These are phyloP conservation scores for Glyphotaelius pellucidus DNA, from an alignment of 2,888 invertebrate genomes.

Conservation along the genomic window DNA sequence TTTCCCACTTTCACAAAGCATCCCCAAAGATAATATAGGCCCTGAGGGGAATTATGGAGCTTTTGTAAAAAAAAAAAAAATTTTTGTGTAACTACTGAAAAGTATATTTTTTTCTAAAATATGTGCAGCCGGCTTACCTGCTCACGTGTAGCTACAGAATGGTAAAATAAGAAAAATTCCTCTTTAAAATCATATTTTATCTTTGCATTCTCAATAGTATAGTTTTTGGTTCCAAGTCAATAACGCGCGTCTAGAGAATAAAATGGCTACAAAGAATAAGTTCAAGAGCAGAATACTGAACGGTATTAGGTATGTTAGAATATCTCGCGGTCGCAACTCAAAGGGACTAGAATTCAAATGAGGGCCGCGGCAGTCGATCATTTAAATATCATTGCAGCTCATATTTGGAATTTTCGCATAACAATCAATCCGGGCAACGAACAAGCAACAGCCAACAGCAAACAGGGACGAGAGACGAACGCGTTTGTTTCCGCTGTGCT, in stretches of 20 bases:
- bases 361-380: constrained; percentile 63
- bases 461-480: not conserved
- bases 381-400: constrained; percentile 67
- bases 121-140: too few species aligned
- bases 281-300: constrained; percentile 2
- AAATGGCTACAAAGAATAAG: not conserved
- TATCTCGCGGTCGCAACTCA: constrained; percentile 53
- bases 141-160: not conserved
- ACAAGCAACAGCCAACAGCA: not conserved
- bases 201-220: not conserved
- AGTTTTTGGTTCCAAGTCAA: not conserved
- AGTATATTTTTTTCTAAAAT: too few species aligned
- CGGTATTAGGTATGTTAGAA: constrained; percentile 5
- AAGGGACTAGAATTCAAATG: constrained; percentile 65
- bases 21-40: too few species aligned
- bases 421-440: constrained; percentile 53
- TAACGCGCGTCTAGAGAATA: not conserved
- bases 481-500: not conserved
- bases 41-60: too few species aligned
- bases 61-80: too few species aligned
- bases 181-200: not conserved
- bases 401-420: constrained; percentile 67
- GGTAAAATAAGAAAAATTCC: not conserved
- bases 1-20: too few species aligned
- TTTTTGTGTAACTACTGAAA: too few species aligned